Evolutionary conservation across 2,888 invertebrate species (phyloP).

Genomic region (Encarsia formosa): DNA sequence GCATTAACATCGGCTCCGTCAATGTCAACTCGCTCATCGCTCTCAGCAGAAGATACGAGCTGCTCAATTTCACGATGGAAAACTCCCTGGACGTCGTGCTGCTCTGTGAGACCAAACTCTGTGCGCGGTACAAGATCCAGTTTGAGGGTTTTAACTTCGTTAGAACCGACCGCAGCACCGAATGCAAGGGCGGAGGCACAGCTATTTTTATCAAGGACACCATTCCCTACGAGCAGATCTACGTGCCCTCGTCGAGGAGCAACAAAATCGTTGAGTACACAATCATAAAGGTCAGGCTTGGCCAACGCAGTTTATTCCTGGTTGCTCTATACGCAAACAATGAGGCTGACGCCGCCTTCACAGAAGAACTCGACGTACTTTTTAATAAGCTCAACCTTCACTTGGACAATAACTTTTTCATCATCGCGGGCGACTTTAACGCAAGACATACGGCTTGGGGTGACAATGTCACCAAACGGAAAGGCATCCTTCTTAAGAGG

Average conservation of each 20-base stretch:
- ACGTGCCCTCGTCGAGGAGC: neutral
- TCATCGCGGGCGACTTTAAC: slow-evolving; percentile 12
- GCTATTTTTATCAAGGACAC: slow-evolving; percentile 16
- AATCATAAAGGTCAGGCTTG: slow-evolving; percentile 10
- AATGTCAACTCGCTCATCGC: neutral
- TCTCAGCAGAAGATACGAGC: neutral
- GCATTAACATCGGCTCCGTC: too few species aligned
- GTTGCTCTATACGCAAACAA: slow-evolving; percentile 3
- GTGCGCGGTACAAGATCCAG: neutral
- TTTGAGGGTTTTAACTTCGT: slow-evolving; percentile 3
- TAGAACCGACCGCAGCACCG: slow-evolving; percentile 4
- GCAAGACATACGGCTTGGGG: slow-evolving; percentile 5
- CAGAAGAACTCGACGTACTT: neutral
- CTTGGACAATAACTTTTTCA: neutral
- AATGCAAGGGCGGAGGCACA: slow-evolving; percentile 8
- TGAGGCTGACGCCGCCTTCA: neutral
- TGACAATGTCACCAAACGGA: neutral
- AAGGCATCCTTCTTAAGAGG: slow-evolving; percentile 7
- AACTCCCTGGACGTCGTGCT: slow-evolving; percentile 14
- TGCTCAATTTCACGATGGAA: neutral
- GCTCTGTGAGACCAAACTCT: slow-evolving; percentile 21
- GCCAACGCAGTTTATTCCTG: neutral
- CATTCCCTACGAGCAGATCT: neutral
- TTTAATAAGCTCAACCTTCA: neutral
- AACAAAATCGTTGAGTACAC: neutral